A percentile compares a stretch with the other conserved stretches of the same genome.
These are phyloP conservation scores for Drosophila sp. DNA, from an alignment of 1,140 invertebrate genomes.

Conservation along the genomic window DNA sequence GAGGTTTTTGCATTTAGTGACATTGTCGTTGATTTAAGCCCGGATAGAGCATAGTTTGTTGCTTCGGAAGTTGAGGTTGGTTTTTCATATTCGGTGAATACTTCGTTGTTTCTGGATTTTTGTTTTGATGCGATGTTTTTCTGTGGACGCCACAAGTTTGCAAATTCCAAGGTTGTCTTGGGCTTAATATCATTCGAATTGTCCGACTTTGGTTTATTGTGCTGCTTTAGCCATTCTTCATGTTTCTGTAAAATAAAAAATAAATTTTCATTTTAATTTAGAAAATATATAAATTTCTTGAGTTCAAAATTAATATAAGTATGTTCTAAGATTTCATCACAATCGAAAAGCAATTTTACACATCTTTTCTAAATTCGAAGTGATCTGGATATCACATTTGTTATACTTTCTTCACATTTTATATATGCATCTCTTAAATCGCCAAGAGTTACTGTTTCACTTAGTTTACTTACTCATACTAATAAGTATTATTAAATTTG, in stretches of 20 bases:
- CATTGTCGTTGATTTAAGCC: slow-evolving; percentile 41
- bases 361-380: too few relatives aligned
- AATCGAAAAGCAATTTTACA: neutral
- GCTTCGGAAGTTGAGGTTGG: slow-evolving; percentile 42
- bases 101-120: slow-evolving; percentile 63
- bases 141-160: slow-evolving; percentile 68
- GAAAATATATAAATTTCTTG: slow-evolving; percentile 4
- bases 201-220: slow-evolving; percentile 53
- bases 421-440: too few relatives aligned
- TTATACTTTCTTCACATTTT: too few relatives aligned
- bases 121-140: slow-evolving; percentile 37
- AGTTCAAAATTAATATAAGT: neutral
- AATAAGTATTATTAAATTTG: neutral
- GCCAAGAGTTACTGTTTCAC: neutral
- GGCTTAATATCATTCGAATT: slow-evolving; percentile 33
- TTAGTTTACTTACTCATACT: neutral
- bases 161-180: slow-evolving; percentile 54
- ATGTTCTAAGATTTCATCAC: too few relatives aligned
- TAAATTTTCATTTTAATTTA: neutral
- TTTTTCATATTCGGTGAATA: slow-evolving; percentile 69
- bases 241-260: slow-evolving; percentile 62
- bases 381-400: too few relatives aligned
- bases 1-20: slow-evolving; percentile 28
- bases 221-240: slow-evolving; percentile 73
- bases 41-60: slow-evolving; percentile 26